Evolutionary conservation across 2,113 vertebrate species (phyloP).

Genomic region (Felis catus): DNA sequence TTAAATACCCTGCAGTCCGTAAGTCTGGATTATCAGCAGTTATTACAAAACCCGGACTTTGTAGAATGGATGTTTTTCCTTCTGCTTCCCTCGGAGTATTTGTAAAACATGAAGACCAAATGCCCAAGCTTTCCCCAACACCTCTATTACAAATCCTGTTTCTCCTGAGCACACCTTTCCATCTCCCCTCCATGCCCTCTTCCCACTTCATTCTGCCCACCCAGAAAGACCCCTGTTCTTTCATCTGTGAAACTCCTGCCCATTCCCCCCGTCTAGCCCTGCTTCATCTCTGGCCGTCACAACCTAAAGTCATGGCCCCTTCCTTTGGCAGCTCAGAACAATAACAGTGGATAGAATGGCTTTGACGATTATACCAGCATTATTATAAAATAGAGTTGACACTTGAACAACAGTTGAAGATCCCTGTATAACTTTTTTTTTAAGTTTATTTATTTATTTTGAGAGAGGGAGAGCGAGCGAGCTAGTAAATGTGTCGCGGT

Average conservation of each 20-base stretch:
- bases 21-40: conserved; percentile 1
- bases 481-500: too few relatives aligned
- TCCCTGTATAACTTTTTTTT: not conserved
- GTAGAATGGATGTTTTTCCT: conserved; percentile 42
- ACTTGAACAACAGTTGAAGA: not conserved
- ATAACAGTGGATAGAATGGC: not conserved
- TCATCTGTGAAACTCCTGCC: too few relatives aligned
- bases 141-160: not conserved
- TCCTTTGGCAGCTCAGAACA: not conserved
- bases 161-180: not conserved
- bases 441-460: too few relatives aligned
- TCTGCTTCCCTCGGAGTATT: not conserved
- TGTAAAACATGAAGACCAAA: not conserved
- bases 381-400: not conserved
- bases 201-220: not conserved
- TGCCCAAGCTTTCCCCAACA: not conserved
- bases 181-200: not conserved
- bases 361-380: not conserved
- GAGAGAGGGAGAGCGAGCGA: too few relatives aligned
- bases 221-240: not conserved
- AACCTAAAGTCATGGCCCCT: not conserved
- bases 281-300: not conserved
- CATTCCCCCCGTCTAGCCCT: not conserved
- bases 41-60: conserved; percentile 27
- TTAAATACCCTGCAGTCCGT: not conserved